Evolutionary conservation across 2,113 vertebrate species (phyloP).

Genomic region (Danio rerio): GRCz12tu NC_133195.1:1588001-1588500

Average conservation of each 20-base stretch:
- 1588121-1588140: neutral
- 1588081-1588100: neutral
- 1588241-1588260: conserved; percentile 40
- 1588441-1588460: neutral
- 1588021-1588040: too few species aligned
- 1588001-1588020: too few species aligned
- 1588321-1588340: conserved; percentile 9
- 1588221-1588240: conserved; percentile 32
- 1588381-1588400: conserved; percentile 35
- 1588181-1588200: conserved; percentile 6
- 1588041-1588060: neutral
- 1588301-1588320: conserved; percentile 23
- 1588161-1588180: neutral
- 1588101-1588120: neutral
- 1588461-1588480: too few species aligned
- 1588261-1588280: conserved; percentile 48
- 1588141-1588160: conserved; percentile 11
- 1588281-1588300: conserved; percentile 41
- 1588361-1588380: conserved; percentile 41
- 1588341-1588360: conserved; percentile 33
- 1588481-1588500: too few species aligned
- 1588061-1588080: neutral
- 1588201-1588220: conserved; percentile 29
- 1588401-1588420: conserved; percentile 6
- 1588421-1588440: neutral